A percentile compares a stretch with the other conserved stretches of the same genome.
These are phyloP conservation scores for Apotomis turbidana DNA, from an alignment of 2,888 invertebrate species.

Conservation along the genomic window DNA sequence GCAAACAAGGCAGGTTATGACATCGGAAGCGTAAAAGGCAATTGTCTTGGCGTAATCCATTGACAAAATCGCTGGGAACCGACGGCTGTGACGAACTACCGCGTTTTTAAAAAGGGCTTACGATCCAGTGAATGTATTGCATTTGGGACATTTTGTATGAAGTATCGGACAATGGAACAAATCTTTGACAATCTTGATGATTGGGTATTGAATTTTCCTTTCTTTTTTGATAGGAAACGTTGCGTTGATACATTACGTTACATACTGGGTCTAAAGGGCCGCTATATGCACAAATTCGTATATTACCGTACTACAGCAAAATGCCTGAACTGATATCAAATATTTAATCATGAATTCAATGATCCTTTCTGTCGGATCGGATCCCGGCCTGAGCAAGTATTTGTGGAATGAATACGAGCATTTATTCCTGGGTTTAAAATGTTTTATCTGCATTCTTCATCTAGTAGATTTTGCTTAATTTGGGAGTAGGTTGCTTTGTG, in stretches of 20 bases:
- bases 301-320: no score
- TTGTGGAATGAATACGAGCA: no score
- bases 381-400: no score
- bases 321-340: no score
- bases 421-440: no score
- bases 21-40: slow-evolving; percentile 53
- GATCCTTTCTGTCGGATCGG: no score
- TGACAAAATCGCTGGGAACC: slow-evolving; percentile 48
- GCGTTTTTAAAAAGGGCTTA: neutral
- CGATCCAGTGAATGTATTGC: neutral
- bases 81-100: slow-evolving; percentile 47
- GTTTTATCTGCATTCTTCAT: no score
- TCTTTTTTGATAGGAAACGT: neutral
- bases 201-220: slow-evolving; percentile 30
- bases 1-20: slow-evolving; percentile 47
- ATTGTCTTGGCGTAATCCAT: slow-evolving; percentile 46
- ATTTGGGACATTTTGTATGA: slow-evolving; percentile 4
- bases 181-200: slow-evolving; percentile 39
- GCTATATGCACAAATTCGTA: no score
- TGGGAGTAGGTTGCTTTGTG: no score
- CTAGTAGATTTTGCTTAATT: no score
- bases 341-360: no score
- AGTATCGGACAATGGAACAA: slow-evolving; percentile 47
- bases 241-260: neutral
- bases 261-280: neutral